phyloP scores from a whole-genome alignment of 2,113 vertebrate species.

The Lasiurus cinereus region DNA sequence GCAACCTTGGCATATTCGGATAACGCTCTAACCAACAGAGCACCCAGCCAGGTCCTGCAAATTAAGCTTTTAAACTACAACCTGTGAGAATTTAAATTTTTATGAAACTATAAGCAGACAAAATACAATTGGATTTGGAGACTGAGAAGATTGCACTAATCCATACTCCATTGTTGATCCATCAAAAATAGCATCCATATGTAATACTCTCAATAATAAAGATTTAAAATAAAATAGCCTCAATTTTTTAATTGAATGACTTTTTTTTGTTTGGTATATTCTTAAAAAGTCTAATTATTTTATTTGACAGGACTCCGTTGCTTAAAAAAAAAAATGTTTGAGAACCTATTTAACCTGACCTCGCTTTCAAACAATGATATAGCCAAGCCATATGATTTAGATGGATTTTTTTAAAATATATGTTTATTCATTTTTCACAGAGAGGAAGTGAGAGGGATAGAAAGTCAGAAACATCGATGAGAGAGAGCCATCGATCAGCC shows the following conservation, averaged over 20 bases:
- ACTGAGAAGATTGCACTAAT: neutral
- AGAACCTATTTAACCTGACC: neutral
- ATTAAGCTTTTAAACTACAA: constrained; percentile 15
- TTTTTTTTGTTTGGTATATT: constrained; percentile 2
- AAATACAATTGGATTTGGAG: constrained; percentile 25
- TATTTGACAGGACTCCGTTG: constrained; percentile 7
- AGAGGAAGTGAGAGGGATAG: too few species aligned
- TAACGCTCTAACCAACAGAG: neutral
- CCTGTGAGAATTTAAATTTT: constrained; percentile 34
- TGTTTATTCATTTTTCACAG: too few species aligned
- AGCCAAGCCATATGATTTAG: neutral
- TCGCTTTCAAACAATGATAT: constrained; percentile 29
- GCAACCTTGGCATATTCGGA: neutral
- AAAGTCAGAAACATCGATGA: too few species aligned
- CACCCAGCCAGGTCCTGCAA: neutral
- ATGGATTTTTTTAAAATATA: neutral
- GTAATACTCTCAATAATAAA: neutral
- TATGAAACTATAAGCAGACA: neutral
- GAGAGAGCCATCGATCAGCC: too few species aligned
- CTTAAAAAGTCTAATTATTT: neutral
- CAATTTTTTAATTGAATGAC: neutral
- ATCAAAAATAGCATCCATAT: constrained; percentile 37
- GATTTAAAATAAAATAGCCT: neutral
- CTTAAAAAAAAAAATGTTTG: constrained; percentile 29
- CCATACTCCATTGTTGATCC: neutral